These are phyloP conservation scores for Muscicapa comitata DNA, from an alignment of 2,797 vertebrate species.

Conservation along the genomic window DNA sequence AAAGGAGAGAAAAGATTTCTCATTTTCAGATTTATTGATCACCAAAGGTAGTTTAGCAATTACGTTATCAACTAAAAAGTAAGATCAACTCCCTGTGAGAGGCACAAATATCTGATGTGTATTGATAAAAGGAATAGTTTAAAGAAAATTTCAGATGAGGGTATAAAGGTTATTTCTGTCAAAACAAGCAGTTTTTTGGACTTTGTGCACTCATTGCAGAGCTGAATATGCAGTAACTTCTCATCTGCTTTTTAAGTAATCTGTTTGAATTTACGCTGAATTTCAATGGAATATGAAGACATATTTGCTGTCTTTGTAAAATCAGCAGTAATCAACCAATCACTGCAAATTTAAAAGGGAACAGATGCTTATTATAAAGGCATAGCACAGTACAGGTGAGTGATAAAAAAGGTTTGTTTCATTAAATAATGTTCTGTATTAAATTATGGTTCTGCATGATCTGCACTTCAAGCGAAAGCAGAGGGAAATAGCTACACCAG, in stretches of 20 bases:
- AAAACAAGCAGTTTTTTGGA: conserved; percentile 27
- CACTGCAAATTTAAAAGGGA: neutral
- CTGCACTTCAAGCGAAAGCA: neutral
- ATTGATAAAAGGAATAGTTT: neutral
- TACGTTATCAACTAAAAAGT: neutral
- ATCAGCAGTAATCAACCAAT: neutral
- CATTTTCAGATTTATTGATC: neutral
- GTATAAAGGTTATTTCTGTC: neutral
- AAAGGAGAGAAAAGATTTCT: neutral
- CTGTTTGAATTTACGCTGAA: neutral
- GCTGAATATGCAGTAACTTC: neutral
- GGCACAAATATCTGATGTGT: neutral
- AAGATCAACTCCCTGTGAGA: neutral
- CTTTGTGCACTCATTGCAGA: neutral
- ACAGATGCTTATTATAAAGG: neutral
- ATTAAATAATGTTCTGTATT: neutral
- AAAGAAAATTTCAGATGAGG: neutral
- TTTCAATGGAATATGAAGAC: neutral
- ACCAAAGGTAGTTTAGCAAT: neutral
- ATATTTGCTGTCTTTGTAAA: neutral
- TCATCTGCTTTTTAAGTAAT: neutral
- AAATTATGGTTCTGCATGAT: neutral
- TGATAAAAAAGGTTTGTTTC: neutral
- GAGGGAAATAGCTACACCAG: neutral
- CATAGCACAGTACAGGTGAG: neutral